Base-by-base conservation (phyloP, 2,888 invertebrate species). In the Tridacna crocea region DNA sequence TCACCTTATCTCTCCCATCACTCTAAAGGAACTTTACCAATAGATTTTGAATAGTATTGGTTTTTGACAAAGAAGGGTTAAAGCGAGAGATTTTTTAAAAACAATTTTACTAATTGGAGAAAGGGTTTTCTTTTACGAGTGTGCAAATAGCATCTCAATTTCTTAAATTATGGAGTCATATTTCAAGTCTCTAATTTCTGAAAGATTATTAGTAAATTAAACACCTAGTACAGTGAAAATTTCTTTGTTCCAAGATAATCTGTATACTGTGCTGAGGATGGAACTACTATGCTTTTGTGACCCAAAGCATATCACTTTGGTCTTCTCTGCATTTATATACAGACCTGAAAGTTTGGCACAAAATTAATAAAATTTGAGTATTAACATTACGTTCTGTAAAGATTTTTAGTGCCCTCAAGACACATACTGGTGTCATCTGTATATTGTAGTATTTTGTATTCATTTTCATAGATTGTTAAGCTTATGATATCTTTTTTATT, bases 391-490 rank as follows among this genome's bases (percentile, higher is more conserved):
- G 11, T 11, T 47, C 17, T 22, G 46, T 19, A 84, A 72, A 24
- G 84, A 77, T 73, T 46, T 65, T 73, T 55, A n/a, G 77, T 26
- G 13, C 84, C 78, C 60, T 80, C 78, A 22, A 81, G 36, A 22
- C 75, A 58, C 26, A 80, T 10, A n/a, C 48, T 60, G 8, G 80
- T 84, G 24, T 81, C 84, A 78, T 79, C 75, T 15, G 80, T 75
- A 75, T 72, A 51, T 61, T 61, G 61, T 61, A 12, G n/a, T 15
- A 61, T 12, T 61, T 15, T 61, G n/a, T 61, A 22, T 61, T 61
- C 51, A 13, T 51, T 61, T 15, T n/a, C n/a, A 15, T 11, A 22
- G 11, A 61, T 61, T 61, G 12, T 11, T 61, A 61, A 15, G 10
- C n/a, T n/a, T n/a, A n/a, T n/a, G n/a, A 15, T n/a, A n/a, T n/a